Evolutionary conservation across 1,140 invertebrate genomes (phyloP).

Genomic region (Drosophila tani): DNA sequence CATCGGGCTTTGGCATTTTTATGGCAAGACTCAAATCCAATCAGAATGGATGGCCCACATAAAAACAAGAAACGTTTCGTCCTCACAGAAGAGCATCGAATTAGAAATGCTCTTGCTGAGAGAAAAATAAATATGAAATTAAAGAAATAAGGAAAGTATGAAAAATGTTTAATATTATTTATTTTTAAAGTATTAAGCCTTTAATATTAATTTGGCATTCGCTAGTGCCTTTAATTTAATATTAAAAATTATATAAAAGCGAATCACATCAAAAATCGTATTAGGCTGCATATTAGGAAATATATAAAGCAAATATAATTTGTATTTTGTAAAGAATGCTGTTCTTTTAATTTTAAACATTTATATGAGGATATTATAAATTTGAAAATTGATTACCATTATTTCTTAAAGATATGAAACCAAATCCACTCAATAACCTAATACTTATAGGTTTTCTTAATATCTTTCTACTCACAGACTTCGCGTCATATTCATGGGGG

Average conservation of each 20-base stretch:
- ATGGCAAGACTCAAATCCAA: slow-evolving; percentile 69
- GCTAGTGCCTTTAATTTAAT: no score
- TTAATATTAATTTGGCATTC: no score
- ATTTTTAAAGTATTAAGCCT: no score
- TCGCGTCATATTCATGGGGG: background rate
- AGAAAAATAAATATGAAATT: background rate
- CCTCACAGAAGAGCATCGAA: background rate
- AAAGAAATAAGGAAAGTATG: background rate
- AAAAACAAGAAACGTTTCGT: slow-evolving; percentile 59
- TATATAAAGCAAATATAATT: no score
- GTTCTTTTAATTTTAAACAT: no score
- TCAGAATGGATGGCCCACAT: slow-evolving; percentile 72
- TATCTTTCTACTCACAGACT: background rate
- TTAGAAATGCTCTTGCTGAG: slow-evolving; percentile 11
- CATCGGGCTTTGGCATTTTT: slow-evolving; percentile 47
- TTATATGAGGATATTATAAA: no score
- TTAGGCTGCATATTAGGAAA: no score
- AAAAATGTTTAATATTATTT: no score
- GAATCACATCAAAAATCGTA: no score
- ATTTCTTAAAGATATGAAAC: background rate
- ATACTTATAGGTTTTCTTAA: background rate
- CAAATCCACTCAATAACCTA: background rate
- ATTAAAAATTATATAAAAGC: no score
- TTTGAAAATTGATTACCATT: no score
- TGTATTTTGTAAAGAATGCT: no score